Evolutionary conservation across 2,797 vertebrate species (phyloP).

Genomic region (Borostomias antarcticus): DNA sequence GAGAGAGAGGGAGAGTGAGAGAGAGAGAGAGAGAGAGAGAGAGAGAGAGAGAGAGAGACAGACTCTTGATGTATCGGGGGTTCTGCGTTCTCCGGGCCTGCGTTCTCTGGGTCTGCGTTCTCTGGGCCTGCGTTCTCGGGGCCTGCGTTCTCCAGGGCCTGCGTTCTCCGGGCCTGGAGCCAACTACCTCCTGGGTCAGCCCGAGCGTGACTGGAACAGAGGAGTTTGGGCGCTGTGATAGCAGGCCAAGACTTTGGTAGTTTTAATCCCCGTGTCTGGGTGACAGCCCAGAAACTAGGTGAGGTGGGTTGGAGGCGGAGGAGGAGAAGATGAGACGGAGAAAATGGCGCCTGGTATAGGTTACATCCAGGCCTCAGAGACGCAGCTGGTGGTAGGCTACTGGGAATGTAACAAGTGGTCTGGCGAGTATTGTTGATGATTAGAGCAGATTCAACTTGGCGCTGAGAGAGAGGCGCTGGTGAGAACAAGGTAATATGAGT

Average conservation of each 20-base stretch:
- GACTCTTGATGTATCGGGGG: conserved; percentile 58
- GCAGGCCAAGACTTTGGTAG: not conserved
- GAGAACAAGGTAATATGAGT: no score
- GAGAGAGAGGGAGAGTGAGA: not conserved
- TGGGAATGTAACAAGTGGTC: no score
- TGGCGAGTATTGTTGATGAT: no score
- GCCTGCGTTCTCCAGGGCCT: conserved; percentile 49
- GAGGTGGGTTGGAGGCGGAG: no score
- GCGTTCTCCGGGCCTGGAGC: conserved; percentile 53
- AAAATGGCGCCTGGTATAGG: conserved; percentile 56
- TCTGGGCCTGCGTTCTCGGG: conserved; percentile 40
- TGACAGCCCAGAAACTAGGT: no score
- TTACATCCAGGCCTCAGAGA: conserved; percentile 44
- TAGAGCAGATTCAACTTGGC: no score
- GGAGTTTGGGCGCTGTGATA: conserved; percentile 69
- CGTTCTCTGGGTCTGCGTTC: no score
- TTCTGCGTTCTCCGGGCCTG: conserved; percentile 43
- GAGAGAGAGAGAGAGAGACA: conserved; percentile 55
- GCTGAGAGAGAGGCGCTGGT: no score
- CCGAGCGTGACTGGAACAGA: conserved; percentile 46
- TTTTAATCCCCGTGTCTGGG: not conserved
- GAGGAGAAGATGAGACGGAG: no score
- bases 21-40: not conserved
- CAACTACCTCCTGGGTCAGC: conserved; percentile 56
- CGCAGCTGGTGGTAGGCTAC: not conserved